Evolutionary conservation across 2,113 vertebrate species (phyloP).

Genomic region (Cettia cetti): DNA sequence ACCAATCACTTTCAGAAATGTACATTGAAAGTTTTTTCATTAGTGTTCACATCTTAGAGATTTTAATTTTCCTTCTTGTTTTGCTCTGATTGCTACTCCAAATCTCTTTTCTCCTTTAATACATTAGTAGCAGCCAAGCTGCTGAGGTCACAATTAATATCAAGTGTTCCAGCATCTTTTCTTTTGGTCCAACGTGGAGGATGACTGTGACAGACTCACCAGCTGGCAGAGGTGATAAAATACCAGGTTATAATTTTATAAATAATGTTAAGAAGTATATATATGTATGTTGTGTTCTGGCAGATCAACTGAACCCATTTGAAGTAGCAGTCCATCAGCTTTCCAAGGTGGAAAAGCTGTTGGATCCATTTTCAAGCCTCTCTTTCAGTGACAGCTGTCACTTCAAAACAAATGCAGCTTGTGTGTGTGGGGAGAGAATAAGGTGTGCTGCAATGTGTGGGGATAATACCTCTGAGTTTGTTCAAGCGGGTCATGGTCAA

Average conservation of each 20-base stretch:
- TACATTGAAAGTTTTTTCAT: not conserved
- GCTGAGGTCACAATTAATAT: not conserved
- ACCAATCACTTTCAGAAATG: not conserved
- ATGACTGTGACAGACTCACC: not conserved
- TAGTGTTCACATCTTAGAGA: fast-evolving
- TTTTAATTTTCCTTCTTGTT: not conserved
- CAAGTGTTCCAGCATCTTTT: not conserved
- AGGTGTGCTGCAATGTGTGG: not conserved
- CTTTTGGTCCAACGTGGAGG: not conserved
- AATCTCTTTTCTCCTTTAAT: not conserved
- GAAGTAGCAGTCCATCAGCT: not conserved
- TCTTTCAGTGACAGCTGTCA: slow-evolving; percentile 22
- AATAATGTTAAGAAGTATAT: not conserved
- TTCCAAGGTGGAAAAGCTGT: slow-evolving; percentile 13
- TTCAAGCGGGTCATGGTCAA: not conserved
- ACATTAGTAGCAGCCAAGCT: not conserved
- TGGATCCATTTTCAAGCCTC: not conserved
- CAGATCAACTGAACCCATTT: slow-evolving; percentile 47
- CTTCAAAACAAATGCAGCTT: not conserved
- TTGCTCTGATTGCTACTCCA: not conserved
- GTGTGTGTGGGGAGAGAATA: not conserved
- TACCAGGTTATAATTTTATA: slow-evolving; percentile 6
- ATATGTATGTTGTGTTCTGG: not conserved
- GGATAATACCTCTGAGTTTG: not conserved
- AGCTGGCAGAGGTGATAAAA: slow-evolving; percentile 43